Percentiles rank a stretch among this genome's conserved stretches.
Evolutionary conservation across 2,113 vertebrate species (phyloP).

Genomic region (Apteryx mantelli): DNA sequence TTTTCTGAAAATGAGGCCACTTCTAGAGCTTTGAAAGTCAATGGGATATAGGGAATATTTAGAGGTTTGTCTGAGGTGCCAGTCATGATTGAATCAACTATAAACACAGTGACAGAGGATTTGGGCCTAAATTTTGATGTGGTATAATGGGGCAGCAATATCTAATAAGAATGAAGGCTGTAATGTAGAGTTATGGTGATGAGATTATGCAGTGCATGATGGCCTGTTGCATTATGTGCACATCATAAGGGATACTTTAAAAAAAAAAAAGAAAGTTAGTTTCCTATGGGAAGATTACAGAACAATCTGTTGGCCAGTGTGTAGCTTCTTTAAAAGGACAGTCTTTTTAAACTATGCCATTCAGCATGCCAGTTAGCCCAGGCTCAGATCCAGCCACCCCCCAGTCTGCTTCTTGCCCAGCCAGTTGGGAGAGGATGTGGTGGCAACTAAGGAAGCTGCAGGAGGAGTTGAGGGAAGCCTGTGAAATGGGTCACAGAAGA

Average conservation of each 20-base stretch:
- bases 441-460: background rate
- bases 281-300: no score
- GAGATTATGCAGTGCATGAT: background rate
- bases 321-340: no score
- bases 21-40: background rate
- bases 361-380: no score
- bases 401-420: no score
- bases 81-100: background rate
- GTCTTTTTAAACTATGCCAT: no score
- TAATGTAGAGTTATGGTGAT: background rate
- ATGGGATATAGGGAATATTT: background rate
- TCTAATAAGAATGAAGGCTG: background rate
- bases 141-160: no score
- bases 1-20: background rate
- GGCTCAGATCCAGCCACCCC: no score
- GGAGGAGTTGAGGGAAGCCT: background rate
- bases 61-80: constrained; percentile 16
- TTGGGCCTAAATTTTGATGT: background rate
- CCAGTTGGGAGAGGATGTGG: background rate
- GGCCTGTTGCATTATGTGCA: background rate
- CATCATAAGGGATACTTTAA: background rate
- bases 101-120: constrained; percentile 1
- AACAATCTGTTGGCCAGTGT: no score
- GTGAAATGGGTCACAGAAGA: background rate
- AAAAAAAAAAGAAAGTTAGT: background rate